Conservation (phyloP, 2,888 invertebrate genomes). For the Archips crataeganus region DNA sequence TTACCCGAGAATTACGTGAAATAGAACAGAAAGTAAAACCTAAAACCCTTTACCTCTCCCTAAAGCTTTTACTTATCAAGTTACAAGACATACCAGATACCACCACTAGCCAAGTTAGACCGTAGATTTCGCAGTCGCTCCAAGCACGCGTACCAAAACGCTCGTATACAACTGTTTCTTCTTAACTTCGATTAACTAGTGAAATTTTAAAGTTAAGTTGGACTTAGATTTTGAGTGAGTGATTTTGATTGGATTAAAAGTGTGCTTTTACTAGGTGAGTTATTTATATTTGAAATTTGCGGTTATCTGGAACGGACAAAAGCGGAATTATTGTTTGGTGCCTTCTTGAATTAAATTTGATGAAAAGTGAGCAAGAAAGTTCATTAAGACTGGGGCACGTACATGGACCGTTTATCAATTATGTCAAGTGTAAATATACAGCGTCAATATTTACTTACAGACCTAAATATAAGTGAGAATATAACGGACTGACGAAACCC, state of each 20-base stretch:
- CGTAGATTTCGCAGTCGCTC: background rate
- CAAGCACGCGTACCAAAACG: background rate
- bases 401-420: no score
- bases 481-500: no score
- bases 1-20: no score
- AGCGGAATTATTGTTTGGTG: background rate
- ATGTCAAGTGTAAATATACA: no score
- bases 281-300: background rate
- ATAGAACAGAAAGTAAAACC: background rate
- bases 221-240: background rate
- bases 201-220: background rate
- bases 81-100: background rate
- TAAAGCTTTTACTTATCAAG: conserved; percentile 6
- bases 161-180: background rate
- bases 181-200: background rate
- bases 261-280: conserved; percentile 14
- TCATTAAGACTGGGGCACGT: no score
- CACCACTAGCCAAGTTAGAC: background rate
- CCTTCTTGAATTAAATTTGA: background rate
- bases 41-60: conserved; percentile 2
- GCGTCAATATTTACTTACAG: no score
- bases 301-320: background rate
- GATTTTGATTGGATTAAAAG: conserved; percentile 7
- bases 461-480: no score
- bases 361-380: no score